These are phyloP conservation scores for Notechis scutatus DNA, from an alignment of 2,113 vertebrate genomes.

Conservation along the genomic window DNA sequence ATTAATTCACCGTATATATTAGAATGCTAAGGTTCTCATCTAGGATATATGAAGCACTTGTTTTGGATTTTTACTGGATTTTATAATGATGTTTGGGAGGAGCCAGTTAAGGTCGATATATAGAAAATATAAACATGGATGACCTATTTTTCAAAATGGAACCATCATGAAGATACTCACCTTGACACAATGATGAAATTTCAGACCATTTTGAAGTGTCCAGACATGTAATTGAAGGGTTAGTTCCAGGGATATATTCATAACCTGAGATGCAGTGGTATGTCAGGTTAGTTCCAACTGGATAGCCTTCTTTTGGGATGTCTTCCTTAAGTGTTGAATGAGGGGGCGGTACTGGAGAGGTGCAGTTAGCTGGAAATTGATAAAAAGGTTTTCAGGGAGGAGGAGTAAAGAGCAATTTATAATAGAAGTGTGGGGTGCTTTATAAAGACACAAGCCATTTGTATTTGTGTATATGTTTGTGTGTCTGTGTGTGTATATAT, in stretches of 20 bases:
- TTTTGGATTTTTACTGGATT: neutral
- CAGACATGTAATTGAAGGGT: conserved; percentile 34
- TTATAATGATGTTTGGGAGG: neutral
- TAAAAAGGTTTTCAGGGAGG: neutral
- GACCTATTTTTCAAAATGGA: no score
- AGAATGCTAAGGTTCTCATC: neutral
- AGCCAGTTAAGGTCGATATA: no score
- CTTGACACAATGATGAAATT: neutral
- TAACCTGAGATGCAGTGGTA: conserved; percentile 56
- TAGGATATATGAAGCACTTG: neutral
- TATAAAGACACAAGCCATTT: neutral
- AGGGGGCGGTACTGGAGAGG: accelerated
- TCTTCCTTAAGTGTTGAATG: neutral
- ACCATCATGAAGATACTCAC: conserved; percentile 39
- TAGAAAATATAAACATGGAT: no score
- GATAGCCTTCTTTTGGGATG: neutral
- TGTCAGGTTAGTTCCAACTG: neutral
- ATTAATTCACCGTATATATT: neutral
- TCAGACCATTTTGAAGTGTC: conserved; percentile 18
- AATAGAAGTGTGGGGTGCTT: neutral
- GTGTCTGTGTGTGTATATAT: neutral
- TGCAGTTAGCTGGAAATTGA: conserved; percentile 38
- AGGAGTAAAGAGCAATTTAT: neutral
- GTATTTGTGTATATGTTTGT: neutral
- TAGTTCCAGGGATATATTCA: neutral